These are phyloP conservation scores for Pollenia labialis DNA, from an alignment of 2,888 invertebrate genomes.

Conservation along the genomic window DNA sequence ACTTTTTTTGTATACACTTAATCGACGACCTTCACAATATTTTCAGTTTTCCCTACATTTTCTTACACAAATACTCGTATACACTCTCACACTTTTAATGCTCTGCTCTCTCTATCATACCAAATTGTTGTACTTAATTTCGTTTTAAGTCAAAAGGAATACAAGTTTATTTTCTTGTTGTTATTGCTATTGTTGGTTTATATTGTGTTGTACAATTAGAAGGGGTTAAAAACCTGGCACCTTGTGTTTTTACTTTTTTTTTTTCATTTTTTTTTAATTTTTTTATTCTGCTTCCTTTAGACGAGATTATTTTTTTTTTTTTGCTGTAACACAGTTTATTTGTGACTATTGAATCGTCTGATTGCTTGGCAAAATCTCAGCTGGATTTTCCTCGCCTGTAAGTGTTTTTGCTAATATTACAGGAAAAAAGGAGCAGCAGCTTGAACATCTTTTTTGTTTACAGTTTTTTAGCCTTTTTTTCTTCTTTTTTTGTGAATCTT, in stretches of 20 bases:
- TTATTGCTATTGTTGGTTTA: conserved; percentile 39
- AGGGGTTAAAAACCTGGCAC: conserved; percentile 70
- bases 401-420: conserved; percentile 37
- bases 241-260: conserved; percentile 47
- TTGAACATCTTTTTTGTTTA: conserved; percentile 56
- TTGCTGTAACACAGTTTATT: conserved; percentile 62
- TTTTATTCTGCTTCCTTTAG: neutral
- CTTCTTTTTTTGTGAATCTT: conserved; percentile 3
- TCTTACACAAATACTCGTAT: conserved; percentile 5
- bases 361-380: conserved; percentile 64
- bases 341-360: conserved; percentile 11
- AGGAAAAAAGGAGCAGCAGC: conserved; percentile 49
- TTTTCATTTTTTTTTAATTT: neutral
- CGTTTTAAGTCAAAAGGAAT: conserved; percentile 62
- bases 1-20: conserved; percentile 21
- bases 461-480: conserved; percentile 30
- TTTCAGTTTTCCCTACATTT: conserved; percentile 56
- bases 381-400: conserved; percentile 63
- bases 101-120: neutral
- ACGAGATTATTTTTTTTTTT: conserved; percentile 44
- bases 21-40: conserved; percentile 71
- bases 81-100: neutral
- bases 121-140: conserved; percentile 8
- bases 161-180: conserved; percentile 58
- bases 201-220: conserved; percentile 54